Base-by-base conservation (phyloP, 2,888 invertebrate species). In the Machimus rusticus region DNA sequence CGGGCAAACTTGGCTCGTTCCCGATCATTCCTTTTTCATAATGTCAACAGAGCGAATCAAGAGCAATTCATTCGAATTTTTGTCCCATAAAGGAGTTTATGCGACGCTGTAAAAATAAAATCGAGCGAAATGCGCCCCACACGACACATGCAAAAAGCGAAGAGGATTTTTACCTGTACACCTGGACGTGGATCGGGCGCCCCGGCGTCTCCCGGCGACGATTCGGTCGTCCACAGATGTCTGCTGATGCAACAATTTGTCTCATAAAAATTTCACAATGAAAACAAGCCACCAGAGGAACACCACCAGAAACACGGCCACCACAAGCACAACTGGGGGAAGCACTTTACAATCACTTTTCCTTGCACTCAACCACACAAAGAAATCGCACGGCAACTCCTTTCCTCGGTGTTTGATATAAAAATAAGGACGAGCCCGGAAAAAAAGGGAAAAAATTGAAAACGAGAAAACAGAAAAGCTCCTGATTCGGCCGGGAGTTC, bases 171-270 rank as follows among this genome's bases (percentile, higher is more conserved):
- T 66, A 66, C 82, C 82, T 82, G 28, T 82, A 9, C 82, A 57
- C 82, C 82, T 82, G 82, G 82, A 66, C 23, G 66, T 23, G 28
- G 28, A 66, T 28, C 66, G 66, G 23, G 39, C 37, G 14, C 82
- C 57, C 55, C 57, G 12, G 14, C 37, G 57, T 74, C 74, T 46
- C n/a, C 74, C 85, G 74, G 8, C 74, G 74, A 46, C 31, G 74
- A 74, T 16, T 74, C 43, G 46, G 34, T 86, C 31, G 31, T 23
- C n/a, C 3, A 23, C n/a, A 39, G 34, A 86, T 43, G 57, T 77
- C 78, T 77, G 55, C 51, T 34, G 78, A 86, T 86, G 86, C 86
- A 86, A 86, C 86, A 86, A 86, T 86, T 78, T 86, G 86, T 86
- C 86, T 86, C 78, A 86, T 86, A 86, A 86, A 86, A 78, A 77